phyloP scores from a whole-genome alignment of 2,797 vertebrate genomes.

The Eospalax fontanierii region DNA sequence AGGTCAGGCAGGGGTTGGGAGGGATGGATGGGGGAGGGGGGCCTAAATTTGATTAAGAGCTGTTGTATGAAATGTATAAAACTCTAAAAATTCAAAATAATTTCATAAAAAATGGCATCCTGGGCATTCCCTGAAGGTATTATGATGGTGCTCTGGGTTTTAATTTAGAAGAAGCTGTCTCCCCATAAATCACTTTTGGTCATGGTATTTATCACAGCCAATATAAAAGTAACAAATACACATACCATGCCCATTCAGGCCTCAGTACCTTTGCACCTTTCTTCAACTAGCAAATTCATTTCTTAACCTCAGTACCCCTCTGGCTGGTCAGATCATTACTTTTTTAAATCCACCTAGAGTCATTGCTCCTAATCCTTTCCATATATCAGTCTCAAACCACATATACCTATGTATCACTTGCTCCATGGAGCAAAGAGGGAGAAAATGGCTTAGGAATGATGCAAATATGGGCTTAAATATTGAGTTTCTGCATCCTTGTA shows the following conservation, averaged over 20 bases:
- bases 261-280: background rate
- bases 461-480: background rate
- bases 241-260: background rate
- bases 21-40: no score
- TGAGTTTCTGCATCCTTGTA: background rate
- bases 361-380: background rate
- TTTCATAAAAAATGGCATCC: background rate
- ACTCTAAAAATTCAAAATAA: no score
- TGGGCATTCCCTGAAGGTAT: background rate
- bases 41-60: no score
- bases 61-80: no score
- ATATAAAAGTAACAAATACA: no score
- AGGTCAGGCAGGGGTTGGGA: no score
- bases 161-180: background rate
- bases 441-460: background rate
- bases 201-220: no score
- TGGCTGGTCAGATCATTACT: background rate
- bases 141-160: background rate
- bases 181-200: no score
- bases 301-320: background rate
- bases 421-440: background rate
- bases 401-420: background rate
- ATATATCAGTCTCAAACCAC: background rate
- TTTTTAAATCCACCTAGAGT: constrained; percentile 10
- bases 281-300: background rate